Conservation (phyloP, 1,140 invertebrate genomes). For the Drosophila pectinifera region DNA sequence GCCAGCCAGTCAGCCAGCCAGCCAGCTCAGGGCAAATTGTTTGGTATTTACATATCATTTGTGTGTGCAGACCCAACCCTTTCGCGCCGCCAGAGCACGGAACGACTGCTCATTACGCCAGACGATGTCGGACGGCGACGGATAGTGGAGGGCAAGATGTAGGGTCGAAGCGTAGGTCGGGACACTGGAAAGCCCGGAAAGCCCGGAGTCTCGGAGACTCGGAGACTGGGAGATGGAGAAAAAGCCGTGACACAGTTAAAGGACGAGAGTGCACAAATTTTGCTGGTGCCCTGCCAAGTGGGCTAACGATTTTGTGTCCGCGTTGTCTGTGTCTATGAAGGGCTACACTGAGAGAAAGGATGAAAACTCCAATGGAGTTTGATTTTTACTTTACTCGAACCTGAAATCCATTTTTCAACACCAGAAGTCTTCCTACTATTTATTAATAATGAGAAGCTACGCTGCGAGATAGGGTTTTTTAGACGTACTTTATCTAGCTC, state of each 20-base stretch:
- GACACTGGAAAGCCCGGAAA: conserved; percentile 4
- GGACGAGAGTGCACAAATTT: conserved; percentile 45
- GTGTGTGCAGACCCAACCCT: conserved; percentile 52
- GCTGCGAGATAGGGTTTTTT: too few species aligned
- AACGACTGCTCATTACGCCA: conserved; percentile 45
- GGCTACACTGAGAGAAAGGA: conserved; percentile 11
- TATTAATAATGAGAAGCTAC: too few species aligned
- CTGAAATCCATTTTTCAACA: too few species aligned
- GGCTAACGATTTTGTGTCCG: conserved; percentile 76
- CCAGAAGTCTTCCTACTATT: too few species aligned
- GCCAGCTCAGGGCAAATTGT: conserved; percentile 66
- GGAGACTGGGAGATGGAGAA: conserved; percentile 27
- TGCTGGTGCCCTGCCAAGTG: conserved; percentile 75
- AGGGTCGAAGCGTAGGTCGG: conserved; percentile 6
- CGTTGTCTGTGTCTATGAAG: conserved; percentile 41
- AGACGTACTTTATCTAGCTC: too few species aligned
- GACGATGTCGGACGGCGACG: conserved; percentile 23
- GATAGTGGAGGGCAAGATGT: conserved; percentile 20
- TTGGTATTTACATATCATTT: conserved; percentile 81
- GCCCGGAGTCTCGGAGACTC: neutral
- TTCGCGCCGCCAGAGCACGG: neutral
- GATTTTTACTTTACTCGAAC: too few species aligned
- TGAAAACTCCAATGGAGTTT: too few species aligned
- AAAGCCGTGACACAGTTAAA: conserved; percentile 69
- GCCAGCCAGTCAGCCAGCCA: too few species aligned